These are phyloP conservation scores for Lepidothrix coronata DNA, from an alignment of 2,113 vertebrate genomes.

Conservation along the genomic window DNA sequence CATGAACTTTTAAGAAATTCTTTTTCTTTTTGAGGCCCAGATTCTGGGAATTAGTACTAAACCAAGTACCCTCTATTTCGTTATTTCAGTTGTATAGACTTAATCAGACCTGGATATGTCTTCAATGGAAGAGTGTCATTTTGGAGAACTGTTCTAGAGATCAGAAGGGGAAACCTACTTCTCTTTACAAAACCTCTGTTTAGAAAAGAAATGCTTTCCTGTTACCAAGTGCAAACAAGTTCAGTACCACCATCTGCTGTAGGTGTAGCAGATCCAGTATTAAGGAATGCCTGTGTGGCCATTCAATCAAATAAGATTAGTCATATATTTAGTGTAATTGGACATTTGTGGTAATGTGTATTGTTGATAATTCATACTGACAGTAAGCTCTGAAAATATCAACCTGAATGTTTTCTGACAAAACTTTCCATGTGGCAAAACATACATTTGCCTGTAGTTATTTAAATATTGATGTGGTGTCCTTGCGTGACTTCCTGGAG, in stretches of 20 bases:
- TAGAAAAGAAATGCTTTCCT: neutral
- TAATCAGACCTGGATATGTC: neutral
- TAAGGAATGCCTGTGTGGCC: constrained; percentile 18
- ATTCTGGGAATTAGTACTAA: neutral
- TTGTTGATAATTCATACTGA: neutral
- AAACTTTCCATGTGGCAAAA: constrained; percentile 25
- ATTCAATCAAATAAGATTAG: constrained; percentile 14
- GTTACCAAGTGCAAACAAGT: neutral
- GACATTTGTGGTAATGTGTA: neutral
- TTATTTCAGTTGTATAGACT: neutral
- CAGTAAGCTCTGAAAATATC: constrained; percentile 4
- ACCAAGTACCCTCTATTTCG: neutral
- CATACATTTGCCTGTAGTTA: constrained; percentile 25
- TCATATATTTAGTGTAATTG: neutral
- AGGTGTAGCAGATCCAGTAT: constrained; percentile 29
- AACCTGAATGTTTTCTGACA: constrained; percentile 23
- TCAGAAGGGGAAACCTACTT: neutral
- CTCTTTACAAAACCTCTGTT: neutral
- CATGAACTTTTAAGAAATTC: neutral
- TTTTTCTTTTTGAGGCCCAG: neutral
- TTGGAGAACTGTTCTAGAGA: neutral
- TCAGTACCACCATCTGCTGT: constrained; percentile 13
- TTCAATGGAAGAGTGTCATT: neutral
- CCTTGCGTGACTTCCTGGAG: constrained; percentile 12
- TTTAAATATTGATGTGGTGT: constrained; percentile 16